phyloP scores from a whole-genome alignment of 2,797 vertebrate species.

The Myotis pilosus region DNA sequence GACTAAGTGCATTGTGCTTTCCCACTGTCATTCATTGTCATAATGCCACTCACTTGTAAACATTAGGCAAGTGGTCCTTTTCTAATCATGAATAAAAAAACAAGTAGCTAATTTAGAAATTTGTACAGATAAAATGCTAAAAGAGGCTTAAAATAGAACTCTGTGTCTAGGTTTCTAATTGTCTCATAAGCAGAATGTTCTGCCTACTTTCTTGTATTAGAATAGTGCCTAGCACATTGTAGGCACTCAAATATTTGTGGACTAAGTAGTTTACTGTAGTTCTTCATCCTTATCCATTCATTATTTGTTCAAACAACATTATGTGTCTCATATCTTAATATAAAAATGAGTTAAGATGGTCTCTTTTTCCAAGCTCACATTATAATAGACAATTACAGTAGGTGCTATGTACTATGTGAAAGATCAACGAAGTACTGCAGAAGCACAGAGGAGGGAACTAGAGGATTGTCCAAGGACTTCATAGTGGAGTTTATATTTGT shows the following conservation, averaged over 20 bases:
- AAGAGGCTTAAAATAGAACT: conserved; percentile 14
- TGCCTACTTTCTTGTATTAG: conserved; percentile 20
- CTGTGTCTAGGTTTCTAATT: not conserved
- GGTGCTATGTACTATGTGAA: not conserved
- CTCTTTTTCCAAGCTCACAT: conserved; percentile 24
- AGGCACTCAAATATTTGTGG: conserved; percentile 28
- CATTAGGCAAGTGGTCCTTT: conserved; percentile 39
- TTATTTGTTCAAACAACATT: conserved; percentile 50
- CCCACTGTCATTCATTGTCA: not conserved
- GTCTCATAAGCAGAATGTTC: not conserved
- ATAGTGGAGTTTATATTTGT: conserved; percentile 24
- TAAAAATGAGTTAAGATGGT: conserved; percentile 36
- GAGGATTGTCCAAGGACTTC: conserved; percentile 15
- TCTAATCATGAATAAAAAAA: not conserved
- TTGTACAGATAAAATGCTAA: conserved; percentile 40
- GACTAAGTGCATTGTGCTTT: conserved; percentile 8
- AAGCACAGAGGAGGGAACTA: conserved; percentile 13
- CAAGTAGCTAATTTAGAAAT: conserved; percentile 26
- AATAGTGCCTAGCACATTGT: not conserved
- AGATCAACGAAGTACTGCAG: not conserved
- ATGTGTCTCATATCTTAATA: conserved; percentile 31
- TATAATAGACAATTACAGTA: conserved; percentile 22
- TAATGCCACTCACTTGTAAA: conserved; percentile 29
- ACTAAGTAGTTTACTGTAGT: not conserved
- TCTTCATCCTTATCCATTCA: conserved; percentile 42